Percentiles rank a stretch among this genome's conserved stretches.
Evolutionary conservation across 2,797 vertebrate species (phyloP).

Genomic region (Gambelia wislizenii): DNA sequence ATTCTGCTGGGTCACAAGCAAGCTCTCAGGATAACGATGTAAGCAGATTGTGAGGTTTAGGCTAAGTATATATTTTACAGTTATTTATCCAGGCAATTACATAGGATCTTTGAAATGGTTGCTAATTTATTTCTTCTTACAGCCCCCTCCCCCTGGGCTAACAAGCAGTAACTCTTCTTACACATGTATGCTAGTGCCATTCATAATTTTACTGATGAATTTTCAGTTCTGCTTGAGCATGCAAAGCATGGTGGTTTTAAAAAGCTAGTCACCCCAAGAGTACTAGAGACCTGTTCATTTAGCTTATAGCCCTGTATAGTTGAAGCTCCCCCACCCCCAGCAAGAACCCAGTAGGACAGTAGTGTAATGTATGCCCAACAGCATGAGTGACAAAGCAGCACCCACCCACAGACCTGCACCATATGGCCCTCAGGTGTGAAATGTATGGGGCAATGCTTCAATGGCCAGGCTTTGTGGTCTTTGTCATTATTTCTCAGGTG

Average conservation of each 20-base stretch:
- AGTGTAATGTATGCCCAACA: neutral
- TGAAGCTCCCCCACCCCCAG: neutral
- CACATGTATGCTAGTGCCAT: neutral
- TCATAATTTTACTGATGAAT: neutral
- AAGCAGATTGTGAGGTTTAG: slow-evolving; percentile 52
- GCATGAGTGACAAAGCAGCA: neutral
- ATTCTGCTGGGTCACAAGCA: slow-evolving; percentile 75
- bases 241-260: neutral
- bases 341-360: neutral
- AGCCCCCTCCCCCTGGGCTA: neutral
- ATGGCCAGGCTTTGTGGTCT: neutral
- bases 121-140: neutral
- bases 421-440: neutral
- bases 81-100: neutral
- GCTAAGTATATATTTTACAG: too few species aligned
- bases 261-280: neutral
- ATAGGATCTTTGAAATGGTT: neutral
- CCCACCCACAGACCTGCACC: neutral
- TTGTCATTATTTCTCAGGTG: neutral
- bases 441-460: neutral
- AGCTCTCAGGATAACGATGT: slow-evolving; percentile 76
- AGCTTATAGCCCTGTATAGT: neutral
- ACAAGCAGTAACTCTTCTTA: neutral
- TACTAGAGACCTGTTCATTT: neutral
- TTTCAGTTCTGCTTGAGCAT: neutral